Base-by-base conservation (phyloP, 2,888 invertebrate genomes). In the Onthophagus sagittarius region DNA sequence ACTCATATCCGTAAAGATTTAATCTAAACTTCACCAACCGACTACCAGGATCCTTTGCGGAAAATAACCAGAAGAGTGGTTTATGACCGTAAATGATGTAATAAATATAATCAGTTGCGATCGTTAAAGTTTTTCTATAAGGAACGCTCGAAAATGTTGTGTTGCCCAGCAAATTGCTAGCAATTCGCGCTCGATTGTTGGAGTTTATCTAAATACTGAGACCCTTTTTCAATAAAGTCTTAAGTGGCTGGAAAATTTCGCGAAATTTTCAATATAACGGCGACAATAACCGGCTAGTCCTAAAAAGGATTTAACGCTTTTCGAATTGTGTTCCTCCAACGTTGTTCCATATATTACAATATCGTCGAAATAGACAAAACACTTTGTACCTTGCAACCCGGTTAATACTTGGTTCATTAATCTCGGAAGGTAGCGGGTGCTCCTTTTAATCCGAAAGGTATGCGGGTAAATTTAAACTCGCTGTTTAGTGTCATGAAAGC, bases 291-390 rank as follows among this genome's bases (percentile, higher is more conserved):
- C 79, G 0, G 77, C 76, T n/a, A 82, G 75, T 31, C 82, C 81
- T 2, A 82, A 69, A 31, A 82, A 82, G 15, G 76, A 73, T 73
- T 77, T 77, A 2, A 80, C 74, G 3, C 78, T 73, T 73, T 76
- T 79, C 1, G 64, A 23, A 7, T 77, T 76, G 63, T 83, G 82
- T 6, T 78, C 76, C 63, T 77, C 64, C 4, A 83, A 15, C 4
- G 77, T 75, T n/a, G 76, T 71, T 1, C 75, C 79, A 72, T 78
- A 71, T 65, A 83, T 76, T 0, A 84, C 77, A 2, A 83, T 78
- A 75, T 84, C 83, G 64, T 84, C 83, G 9, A 84, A 53, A 73
- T 82, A 85, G 0, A 83, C 80, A 14, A 84, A 79, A 71, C 82
- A 80, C 62, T 73, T 71, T 0, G 72, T 75, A 4, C 77, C 77